Evolutionary conservation across 1,140 invertebrate genomes (phyloP), one percentile per base, ranked within the genome.

Genomic region (Papilio polyxenes): DNA sequence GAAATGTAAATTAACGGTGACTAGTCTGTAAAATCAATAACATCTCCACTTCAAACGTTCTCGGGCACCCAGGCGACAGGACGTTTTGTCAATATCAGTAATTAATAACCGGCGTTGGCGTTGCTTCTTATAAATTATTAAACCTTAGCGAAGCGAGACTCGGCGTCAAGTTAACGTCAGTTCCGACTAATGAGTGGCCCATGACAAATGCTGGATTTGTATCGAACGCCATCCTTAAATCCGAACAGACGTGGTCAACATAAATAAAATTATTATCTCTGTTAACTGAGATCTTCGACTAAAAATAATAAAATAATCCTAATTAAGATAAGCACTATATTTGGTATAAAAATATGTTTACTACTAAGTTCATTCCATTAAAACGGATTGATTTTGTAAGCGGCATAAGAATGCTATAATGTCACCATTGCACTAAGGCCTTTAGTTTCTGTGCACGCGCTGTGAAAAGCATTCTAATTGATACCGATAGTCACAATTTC

Each of bases 151-250:
- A 91, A 83, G 75, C 87, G 86, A 89, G 86, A 89, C 90, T 88
- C 85, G 86, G 89, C 86, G 89, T 94, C 91, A 92, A 93, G 91
- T 93, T 92, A 92, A 91, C 91, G 92, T 93, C 91, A 92, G 87
- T 88, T 90, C 85, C 86, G 87, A 93, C 93, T 91, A 94, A 94
- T 93, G 92, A 93, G 88, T 88, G 87, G 88, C 83, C 87, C 87
- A 92, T 92, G 91, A 94, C 91, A 93, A 94, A 93, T 94, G 90
- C 89, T 91, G 87, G 84, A 88, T 92, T 92, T 88, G 87, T 87
- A 85, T 87, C 83, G 82, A 84, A 85, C 86, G 86, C 85, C 84
- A 86, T 80, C 62, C 85, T 85, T 76, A 86, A 87, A 88, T 89
- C 90, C 85, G 85, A 86, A 86, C 86, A 84, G 87, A 89, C 82